phyloP scores from a whole-genome alignment of 2,888 invertebrate genomes.

The Lycaena phlaeas region DNA sequence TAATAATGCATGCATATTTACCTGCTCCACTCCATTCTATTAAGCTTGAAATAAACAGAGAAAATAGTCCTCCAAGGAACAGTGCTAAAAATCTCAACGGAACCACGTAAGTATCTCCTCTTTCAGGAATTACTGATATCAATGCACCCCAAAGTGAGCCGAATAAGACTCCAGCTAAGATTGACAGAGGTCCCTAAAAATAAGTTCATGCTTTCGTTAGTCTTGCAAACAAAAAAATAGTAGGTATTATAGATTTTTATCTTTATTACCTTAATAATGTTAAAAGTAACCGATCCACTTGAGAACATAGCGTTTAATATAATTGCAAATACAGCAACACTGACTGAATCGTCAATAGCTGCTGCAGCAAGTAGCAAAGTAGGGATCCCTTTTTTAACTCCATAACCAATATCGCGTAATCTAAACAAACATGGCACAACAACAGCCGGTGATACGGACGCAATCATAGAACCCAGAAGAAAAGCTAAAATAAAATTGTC shows the following conservation, averaged over 20 bases:
- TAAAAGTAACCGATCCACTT: slow-evolving; percentile 74
- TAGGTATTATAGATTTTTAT: background rate
- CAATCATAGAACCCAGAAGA: slow-evolving; percentile 83
- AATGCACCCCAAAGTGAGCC: slow-evolving; percentile 82
- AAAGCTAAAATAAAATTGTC: slow-evolving; percentile 44
- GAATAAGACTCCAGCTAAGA: slow-evolving; percentile 79
- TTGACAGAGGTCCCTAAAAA: slow-evolving; percentile 76
- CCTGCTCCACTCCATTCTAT: slow-evolving; percentile 77
- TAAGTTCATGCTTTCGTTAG: too few species aligned
- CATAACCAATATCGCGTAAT: slow-evolving; percentile 81
- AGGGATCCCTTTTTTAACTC: slow-evolving; percentile 89
- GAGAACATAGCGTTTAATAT: slow-evolving; percentile 85
- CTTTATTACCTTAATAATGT: slow-evolving; percentile 71
- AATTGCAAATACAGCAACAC: slow-evolving; percentile 89
- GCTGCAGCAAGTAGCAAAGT: slow-evolving; percentile 90
- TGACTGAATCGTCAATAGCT: slow-evolving; percentile 91
- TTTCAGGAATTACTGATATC: slow-evolving; percentile 81
- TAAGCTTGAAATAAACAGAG: slow-evolving; percentile 82
- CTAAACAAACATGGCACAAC: slow-evolving; percentile 89
- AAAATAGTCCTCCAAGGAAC: slow-evolving; percentile 81
- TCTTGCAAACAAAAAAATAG: too few species aligned
- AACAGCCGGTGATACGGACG: slow-evolving; percentile 92
- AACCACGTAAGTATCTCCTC: slow-evolving; percentile 77
- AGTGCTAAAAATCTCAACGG: slow-evolving; percentile 80
- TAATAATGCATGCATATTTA: too few species aligned